Conservation (phyloP, 2,888 invertebrate genomes). For the Mimachlamys varia region DNA sequence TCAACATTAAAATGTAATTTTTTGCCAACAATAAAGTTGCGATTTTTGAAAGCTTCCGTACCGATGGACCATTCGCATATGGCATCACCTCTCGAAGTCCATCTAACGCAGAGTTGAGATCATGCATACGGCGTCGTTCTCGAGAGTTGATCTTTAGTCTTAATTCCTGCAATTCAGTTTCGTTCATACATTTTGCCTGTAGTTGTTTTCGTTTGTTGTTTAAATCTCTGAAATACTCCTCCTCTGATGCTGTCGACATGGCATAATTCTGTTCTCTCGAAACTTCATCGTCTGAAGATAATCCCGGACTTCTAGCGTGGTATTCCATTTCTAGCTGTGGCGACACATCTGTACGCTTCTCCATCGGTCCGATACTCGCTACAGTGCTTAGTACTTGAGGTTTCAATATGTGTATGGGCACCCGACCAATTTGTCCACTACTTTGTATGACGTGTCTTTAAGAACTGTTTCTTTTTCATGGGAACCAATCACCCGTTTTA, state of each 20-base stretch:
- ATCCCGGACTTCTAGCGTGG: neutral
- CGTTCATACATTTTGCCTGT: constrained; percentile 63
- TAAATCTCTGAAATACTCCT: neutral
- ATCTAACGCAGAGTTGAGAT: constrained; percentile 81
- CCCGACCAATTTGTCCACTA: constrained; percentile 13
- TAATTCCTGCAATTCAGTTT: constrained; percentile 76
- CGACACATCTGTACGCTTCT: neutral
- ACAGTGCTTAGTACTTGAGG: constrained; percentile 22
- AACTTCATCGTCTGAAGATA: neutral
- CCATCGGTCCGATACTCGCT: constrained; percentile 7
- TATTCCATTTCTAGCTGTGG: constrained; percentile 12
- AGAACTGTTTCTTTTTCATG: constrained; percentile 45
- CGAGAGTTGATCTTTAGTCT: constrained; percentile 82
- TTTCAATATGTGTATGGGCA: constrained; percentile 34
- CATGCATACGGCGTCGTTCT: constrained; percentile 83
- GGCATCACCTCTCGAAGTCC: constrained; percentile 81
- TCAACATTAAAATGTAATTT: constrained; percentile 80
- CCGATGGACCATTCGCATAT: constrained; percentile 80
- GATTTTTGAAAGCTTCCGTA: constrained; percentile 80
- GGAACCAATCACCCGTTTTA: constrained; percentile 45
- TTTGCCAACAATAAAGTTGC: constrained; percentile 79
- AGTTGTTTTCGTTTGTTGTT: neutral
- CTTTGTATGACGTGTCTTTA: constrained; percentile 31
- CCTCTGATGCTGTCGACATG: constrained; percentile 2
- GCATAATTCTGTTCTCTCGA: constrained; percentile 18